phyloP scores from a whole-genome alignment of 2,888 invertebrate species.

The Diarsia rubi region DNA sequence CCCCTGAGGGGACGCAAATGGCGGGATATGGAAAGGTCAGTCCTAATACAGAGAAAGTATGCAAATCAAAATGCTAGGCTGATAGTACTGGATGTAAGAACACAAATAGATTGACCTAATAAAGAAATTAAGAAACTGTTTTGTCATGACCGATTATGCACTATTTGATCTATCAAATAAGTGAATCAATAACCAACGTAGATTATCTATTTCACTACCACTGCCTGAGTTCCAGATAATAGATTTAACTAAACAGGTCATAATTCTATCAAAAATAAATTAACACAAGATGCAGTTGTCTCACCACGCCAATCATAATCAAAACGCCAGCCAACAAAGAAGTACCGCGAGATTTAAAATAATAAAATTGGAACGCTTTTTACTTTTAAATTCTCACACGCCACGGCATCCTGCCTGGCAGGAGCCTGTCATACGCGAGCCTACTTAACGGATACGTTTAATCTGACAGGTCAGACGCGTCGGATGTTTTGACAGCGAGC shows the following conservation, averaged over 20 bases:
- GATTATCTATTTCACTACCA: background rate
- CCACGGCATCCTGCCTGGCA: slow-evolving; percentile 69
- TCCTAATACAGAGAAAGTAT: slow-evolving; percentile 17
- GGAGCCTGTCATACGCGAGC: slow-evolving; percentile 66
- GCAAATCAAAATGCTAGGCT: slow-evolving; percentile 33
- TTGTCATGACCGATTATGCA: too few relatives aligned
- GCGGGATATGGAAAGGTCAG: slow-evolving; percentile 32
- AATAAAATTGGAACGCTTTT: slow-evolving; percentile 62
- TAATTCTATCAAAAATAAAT: background rate
- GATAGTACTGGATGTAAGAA: background rate
- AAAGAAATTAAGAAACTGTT: background rate
- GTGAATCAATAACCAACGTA: background rate
- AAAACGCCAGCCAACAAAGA: slow-evolving; percentile 25
- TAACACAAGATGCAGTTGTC: background rate
- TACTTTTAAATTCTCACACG: slow-evolving; percentile 68
- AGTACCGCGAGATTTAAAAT: slow-evolving; percentile 52
- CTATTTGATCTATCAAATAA: background rate
- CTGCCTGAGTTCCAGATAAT: background rate
- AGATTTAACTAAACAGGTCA: background rate
- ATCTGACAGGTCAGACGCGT: slow-evolving; percentile 82
- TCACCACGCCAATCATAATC: slow-evolving; percentile 11
- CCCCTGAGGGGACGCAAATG: slow-evolving; percentile 14
- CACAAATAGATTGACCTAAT: background rate
- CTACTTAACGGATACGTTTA: slow-evolving; percentile 87
- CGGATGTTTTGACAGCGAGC: slow-evolving; percentile 88